Evolutionary conservation across 1,140 invertebrate genomes (phyloP).

Genomic region (Anastatus disparis): DNA sequence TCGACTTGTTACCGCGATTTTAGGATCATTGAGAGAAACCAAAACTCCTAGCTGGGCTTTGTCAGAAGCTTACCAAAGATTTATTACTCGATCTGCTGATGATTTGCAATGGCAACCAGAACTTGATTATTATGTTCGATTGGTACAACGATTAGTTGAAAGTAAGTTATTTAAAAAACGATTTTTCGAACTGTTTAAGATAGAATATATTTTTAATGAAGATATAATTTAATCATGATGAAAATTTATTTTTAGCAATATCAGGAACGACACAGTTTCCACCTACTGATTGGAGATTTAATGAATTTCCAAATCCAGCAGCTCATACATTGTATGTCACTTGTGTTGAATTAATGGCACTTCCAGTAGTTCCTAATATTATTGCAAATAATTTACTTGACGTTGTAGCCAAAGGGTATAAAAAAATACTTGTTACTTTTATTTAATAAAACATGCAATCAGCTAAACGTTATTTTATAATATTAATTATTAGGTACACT

Average conservation of each 20-base stretch:
- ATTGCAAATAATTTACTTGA: constrained; percentile 88
- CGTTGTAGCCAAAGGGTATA: constrained; percentile 83
- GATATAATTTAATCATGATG: too few species aligned
- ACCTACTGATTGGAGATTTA: constrained; percentile 95
- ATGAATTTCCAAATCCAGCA: constrained; percentile 95
- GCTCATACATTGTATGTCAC: constrained; percentile 93
- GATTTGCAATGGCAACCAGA: constrained; percentile 84
- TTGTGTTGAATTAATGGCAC: constrained; percentile 93
- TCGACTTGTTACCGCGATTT: constrained; percentile 84
- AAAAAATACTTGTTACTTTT: background rate
- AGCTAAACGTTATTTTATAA: background rate
- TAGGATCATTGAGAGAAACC: constrained; percentile 88
- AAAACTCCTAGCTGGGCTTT: constrained; percentile 86
- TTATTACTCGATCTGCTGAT: constrained; percentile 75
- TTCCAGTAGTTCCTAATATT: constrained; percentile 81
- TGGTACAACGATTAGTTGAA: constrained; percentile 85
- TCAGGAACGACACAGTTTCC: constrained; percentile 83
- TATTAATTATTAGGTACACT: constrained; percentile 71
- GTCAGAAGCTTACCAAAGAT: constrained; percentile 86
- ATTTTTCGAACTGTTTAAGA: too few species aligned
- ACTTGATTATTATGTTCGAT: constrained; percentile 87
- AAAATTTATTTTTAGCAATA: constrained; percentile 75
- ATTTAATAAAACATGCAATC: too few species aligned
- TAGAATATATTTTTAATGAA: too few species aligned
- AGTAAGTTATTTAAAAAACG: constrained; percentile 74